A percentile compares a stretch with the other conserved stretches of the same genome.
Evolutionary conservation across 2,888 invertebrate species (phyloP).

Genomic region (Magallana nippona): DNA sequence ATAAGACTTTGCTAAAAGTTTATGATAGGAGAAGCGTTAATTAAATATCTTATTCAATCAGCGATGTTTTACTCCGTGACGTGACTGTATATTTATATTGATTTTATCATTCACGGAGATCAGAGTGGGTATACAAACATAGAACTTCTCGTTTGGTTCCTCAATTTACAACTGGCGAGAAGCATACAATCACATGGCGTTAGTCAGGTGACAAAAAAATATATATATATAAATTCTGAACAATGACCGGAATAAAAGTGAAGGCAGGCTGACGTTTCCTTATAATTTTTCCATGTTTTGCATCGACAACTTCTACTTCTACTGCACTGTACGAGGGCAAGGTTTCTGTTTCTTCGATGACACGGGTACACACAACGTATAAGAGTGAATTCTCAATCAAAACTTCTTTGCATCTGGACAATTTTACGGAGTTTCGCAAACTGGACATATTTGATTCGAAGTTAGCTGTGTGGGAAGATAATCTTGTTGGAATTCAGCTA

Average conservation of each 20-base stretch:
- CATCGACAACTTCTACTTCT: no score
- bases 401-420: background rate
- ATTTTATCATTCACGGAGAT: background rate
- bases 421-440: background rate
- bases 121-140: constrained; percentile 9
- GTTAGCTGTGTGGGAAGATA: background rate
- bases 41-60: no score
- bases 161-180: constrained; percentile 10
- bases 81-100: background rate
- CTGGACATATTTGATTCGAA: constrained; percentile 25
- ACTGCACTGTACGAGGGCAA: no score
- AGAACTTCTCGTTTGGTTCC: background rate
- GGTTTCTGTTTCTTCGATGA: background rate
- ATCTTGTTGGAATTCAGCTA: background rate
- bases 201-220: background rate
- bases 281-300: background rate
- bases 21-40: no score
- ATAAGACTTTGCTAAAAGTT: no score
- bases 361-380: background rate
- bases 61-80: no score
- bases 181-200: background rate
- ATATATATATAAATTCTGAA: background rate
- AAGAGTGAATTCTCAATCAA: background rate
- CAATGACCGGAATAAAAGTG: constrained; percentile 3
- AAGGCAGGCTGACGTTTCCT: background rate